Evolutionary conservation across 2,797 vertebrate species (phyloP).

Genomic region (Taenioides sp.): DNA sequence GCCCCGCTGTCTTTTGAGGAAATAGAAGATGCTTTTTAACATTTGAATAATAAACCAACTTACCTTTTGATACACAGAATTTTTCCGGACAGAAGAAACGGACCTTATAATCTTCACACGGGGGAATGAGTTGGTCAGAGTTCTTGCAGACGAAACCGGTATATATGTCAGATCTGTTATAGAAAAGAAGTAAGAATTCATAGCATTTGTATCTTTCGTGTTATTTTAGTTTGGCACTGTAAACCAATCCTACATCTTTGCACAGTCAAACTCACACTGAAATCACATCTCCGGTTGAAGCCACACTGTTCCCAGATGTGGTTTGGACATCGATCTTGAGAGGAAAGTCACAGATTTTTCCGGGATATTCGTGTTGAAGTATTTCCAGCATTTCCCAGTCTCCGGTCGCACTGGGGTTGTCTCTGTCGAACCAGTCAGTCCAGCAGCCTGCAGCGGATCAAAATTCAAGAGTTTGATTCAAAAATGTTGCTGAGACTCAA

Average conservation of each 20-base stretch:
- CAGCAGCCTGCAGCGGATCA: neutral
- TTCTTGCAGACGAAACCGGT: neutral
- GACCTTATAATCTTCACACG: neutral
- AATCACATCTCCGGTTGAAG: neutral
- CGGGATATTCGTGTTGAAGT: neutral
- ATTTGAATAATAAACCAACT: neutral
- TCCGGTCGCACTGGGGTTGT: neutral
- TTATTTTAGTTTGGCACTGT: too few relatives aligned
- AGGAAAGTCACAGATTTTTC: neutral
- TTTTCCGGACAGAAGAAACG: neutral
- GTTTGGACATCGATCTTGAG: neutral
- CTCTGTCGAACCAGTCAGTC: neutral
- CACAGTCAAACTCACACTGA: neutral
- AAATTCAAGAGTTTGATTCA: too few relatives aligned
- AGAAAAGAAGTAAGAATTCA: neutral
- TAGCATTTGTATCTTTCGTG: neutral
- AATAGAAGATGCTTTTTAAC: neutral
- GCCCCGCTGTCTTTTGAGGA: neutral
- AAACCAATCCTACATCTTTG: too few relatives aligned
- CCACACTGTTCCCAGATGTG: neutral
- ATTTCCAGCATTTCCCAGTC: neutral
- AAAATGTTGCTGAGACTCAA: too few relatives aligned
- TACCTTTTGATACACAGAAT: neutral
- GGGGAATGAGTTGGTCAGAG: neutral
- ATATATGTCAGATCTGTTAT: neutral